Percentiles rank a stretch among this genome's conserved stretches.
Conservation (phyloP, 1,140 invertebrate species). For the Calycopis cecrops region DNA sequence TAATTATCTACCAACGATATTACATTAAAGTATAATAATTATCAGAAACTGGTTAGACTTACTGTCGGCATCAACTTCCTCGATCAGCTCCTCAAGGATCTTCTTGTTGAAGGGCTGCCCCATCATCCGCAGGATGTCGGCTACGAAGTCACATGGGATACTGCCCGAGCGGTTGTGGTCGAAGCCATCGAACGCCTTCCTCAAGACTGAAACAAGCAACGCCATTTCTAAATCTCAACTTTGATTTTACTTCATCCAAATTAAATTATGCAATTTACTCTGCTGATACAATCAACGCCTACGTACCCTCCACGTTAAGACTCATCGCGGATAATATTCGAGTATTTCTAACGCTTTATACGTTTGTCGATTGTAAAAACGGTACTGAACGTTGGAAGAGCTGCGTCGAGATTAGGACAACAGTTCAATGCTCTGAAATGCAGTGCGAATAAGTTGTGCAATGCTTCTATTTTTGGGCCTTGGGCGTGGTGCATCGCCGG, state of each 20-base stretch:
- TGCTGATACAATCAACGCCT: too few relatives aligned
- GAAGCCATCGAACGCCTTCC: slow-evolving; percentile 97
- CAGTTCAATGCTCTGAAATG: slow-evolving; percentile 68
- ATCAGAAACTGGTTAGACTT: slow-evolving; percentile 60
- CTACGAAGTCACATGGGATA: slow-evolving; percentile 95
- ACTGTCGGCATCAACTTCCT: slow-evolving; percentile 97
- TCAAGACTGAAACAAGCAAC: slow-evolving; percentile 82
- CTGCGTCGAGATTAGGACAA: slow-evolving; percentile 49
- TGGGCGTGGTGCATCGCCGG: slow-evolving; percentile 34
- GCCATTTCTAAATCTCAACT: background rate
- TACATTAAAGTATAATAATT: too few relatives aligned
- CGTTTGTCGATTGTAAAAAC: slow-evolving; percentile 33
- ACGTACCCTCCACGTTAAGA: slow-evolving; percentile 57
- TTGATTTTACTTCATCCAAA: too few relatives aligned
- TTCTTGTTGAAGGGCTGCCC: slow-evolving; percentile 97
- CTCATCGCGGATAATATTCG: slow-evolving; percentile 35
- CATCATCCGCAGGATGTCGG: slow-evolving; percentile 95
- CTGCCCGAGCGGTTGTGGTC: slow-evolving; percentile 95
- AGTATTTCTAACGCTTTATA: slow-evolving; percentile 11
- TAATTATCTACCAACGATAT: too few relatives aligned
- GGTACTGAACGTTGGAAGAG: slow-evolving; percentile 54
- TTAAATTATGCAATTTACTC: too few relatives aligned
- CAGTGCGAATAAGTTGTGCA: slow-evolving; percentile 70
- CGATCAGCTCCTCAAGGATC: slow-evolving; percentile 95
- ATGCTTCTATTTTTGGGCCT: slow-evolving; percentile 60